Percentiles rank a stretch among this genome's conserved stretches.
phyloP scores from a whole-genome alignment of 2,113 vertebrate species.

The Oophaga pumilio region DNA sequence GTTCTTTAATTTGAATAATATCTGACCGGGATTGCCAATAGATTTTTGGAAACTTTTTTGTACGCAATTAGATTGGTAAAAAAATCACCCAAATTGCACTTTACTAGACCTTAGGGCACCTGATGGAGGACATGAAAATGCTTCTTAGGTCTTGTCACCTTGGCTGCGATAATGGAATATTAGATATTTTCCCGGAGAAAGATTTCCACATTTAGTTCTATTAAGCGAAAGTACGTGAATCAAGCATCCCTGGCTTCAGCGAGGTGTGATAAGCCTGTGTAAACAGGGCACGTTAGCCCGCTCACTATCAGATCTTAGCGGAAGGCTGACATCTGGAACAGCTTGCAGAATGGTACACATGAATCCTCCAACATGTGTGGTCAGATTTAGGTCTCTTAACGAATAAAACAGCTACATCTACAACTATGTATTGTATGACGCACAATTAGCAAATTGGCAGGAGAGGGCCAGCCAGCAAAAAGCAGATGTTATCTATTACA shows the following conservation, averaged over 20 bases:
- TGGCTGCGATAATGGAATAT: conserved; percentile 38
- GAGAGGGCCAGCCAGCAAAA: conserved; percentile 16
- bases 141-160: conserved; percentile 46
- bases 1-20: neutral
- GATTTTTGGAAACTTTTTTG: neutral
- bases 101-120: conserved; percentile 5
- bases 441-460: conserved; percentile 54
- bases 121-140: neutral
- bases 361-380: conserved; percentile 54
- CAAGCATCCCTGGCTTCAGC: conserved; percentile 2
- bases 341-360: conserved; percentile 32
- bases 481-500: conserved; percentile 44
- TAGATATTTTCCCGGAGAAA: neutral
- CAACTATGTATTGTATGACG: conserved; percentile 50
- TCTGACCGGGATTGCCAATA: neutral
- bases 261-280: conserved; percentile 52
- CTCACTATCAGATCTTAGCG: conserved; percentile 45
- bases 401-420: conserved; percentile 51
- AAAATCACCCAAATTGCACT: conserved; percentile 15
- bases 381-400: conserved; percentile 49
- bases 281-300: conserved; percentile 26
- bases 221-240: neutral
- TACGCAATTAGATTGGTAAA: conserved; percentile 11
- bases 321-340: conserved; percentile 51
- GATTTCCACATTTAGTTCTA: conserved; percentile 11